Evolutionary conservation across 2,888 invertebrate genomes (phyloP).

Genomic region (Heterodera filipjevi): DNA sequence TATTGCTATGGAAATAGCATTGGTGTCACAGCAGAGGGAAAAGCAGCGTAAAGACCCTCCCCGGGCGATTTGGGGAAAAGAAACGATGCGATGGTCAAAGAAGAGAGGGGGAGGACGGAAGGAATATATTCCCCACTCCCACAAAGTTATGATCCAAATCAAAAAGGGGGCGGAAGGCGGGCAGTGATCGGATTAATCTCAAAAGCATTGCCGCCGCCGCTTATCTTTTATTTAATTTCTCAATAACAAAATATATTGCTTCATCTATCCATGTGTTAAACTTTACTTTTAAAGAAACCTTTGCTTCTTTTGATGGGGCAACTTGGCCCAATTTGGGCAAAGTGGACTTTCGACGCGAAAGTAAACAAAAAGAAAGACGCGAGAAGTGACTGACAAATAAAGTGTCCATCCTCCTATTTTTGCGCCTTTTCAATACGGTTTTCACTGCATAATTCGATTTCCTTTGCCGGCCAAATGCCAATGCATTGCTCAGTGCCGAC

Average conservation of each 20-base stretch:
- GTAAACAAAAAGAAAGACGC: slow-evolving; percentile 1
- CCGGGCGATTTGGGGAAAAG: background rate
- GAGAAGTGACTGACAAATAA: slow-evolving; percentile 1
- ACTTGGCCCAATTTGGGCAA: background rate
- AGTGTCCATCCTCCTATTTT: background rate
- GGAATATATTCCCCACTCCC: too few relatives aligned
- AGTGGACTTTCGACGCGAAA: background rate
- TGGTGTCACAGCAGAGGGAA: background rate
- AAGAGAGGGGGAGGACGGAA: background rate
- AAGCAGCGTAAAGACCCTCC: background rate
- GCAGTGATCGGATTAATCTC: too few relatives aligned
- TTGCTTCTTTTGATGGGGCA: background rate
- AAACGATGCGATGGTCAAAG: background rate
- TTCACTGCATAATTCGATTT: background rate
- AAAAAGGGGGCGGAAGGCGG: too few relatives aligned
- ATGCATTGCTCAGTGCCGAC: background rate
- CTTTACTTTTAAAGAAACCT: background rate
- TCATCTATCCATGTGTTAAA: too few relatives aligned
- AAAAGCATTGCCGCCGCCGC: too few relatives aligned
- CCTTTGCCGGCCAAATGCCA: background rate
- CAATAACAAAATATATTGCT: too few relatives aligned
- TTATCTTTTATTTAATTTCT: too few relatives aligned
- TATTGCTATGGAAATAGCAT: slow-evolving; percentile 10
- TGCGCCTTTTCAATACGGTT: background rate
- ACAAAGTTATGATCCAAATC: too few relatives aligned